Base-by-base conservation (phyloP, 30 jellyfish, hydroid and myxozoan genomes). In the Turritopsis dohrnii region DNA sequence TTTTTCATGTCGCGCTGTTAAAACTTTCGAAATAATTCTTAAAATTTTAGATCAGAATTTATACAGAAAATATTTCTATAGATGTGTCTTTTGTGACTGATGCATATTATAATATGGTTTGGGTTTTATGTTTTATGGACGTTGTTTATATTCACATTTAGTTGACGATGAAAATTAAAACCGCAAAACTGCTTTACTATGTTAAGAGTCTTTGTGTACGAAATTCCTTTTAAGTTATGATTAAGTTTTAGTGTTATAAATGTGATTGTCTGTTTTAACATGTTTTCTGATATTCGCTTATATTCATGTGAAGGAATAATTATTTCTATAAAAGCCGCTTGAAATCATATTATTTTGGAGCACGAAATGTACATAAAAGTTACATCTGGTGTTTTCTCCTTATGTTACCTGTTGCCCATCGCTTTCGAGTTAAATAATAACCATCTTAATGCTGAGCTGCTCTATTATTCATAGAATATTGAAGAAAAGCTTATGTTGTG, bases 21-120 rank as follows among this genome's bases (percentile, higher is more conserved):
- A 27, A 80, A 21, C 1, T 80, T 29, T 29, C n/a, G 80, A 80
- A 80, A 52, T 80, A 53, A 75, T 31, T 28, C 65, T 29, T 28
- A 28, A 41, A 28, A 65, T 80, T 66, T 69, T 69, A 27, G 28
- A 27, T 69, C 31, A 69, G 79, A 80, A 80, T 80, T 65, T 80
- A 80, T 80, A 80, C 87, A 28, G 75, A 80, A 80, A 31, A 29
- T 9, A 31, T 25, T 60, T 65, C 66, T 69, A 9, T 79, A 65
- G 79, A 29, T 26, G 87, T 31, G n/a, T n/a, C n/a, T 16, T 69
- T 21, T 69, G 9, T 21, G 30, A 69, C 29, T 22, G 29, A 69
- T 1, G n/a, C n/a, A 41, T 41, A 13, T 41, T 41, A 41, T 41
- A 41, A 41, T 41, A 41, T 41, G 60, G 5, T 13, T 41, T 41